Evolutionary conservation across 2,113 vertebrate genomes (phyloP).

Genomic region (Hymenochirus boettgeri): DNA sequence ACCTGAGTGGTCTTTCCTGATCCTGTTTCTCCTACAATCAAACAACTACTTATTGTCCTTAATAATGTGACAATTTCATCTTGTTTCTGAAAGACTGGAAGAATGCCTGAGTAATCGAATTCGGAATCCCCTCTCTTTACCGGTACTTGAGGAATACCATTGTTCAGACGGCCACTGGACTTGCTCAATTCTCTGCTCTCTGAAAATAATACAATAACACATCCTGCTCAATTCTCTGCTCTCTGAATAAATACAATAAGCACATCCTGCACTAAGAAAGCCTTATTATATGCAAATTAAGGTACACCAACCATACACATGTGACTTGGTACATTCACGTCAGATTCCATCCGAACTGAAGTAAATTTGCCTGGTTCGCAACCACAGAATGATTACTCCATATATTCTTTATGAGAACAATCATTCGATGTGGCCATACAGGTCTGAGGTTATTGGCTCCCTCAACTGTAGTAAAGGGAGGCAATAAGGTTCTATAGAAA

Average conservation of each 20-base stretch:
- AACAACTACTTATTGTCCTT: slow-evolving; percentile 77
- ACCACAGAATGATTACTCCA: no score
- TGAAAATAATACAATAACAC: slow-evolving; percentile 46
- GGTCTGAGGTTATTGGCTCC: no score
- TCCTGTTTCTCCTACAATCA: slow-evolving; percentile 91
- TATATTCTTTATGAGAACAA: no score
- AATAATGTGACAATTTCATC: slow-evolving; percentile 83
- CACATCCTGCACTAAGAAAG: no score
- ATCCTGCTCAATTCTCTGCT: slow-evolving; percentile 69
- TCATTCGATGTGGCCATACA: no score
- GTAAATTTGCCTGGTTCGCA: no score
- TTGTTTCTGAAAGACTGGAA: slow-evolving; percentile 79
- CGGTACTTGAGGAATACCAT: slow-evolving; percentile 83
- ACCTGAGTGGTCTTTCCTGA: slow-evolving; percentile 98
- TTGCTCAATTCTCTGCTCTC: slow-evolving; percentile 69
- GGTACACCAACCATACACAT: no score
- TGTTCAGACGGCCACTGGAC: slow-evolving; percentile 74
- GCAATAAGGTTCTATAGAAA: no score
- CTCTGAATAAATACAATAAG: slow-evolving; percentile 52
- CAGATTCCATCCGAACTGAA: no score
- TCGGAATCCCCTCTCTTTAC: slow-evolving; percentile 72
- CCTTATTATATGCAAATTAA: no score
- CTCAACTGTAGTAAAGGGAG: no score
- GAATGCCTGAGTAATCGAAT: slow-evolving; percentile 77
- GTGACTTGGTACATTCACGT: no score